Base-by-base conservation (phyloP, 2,888 invertebrate genomes). In the Argyra leucocephala region DNA sequence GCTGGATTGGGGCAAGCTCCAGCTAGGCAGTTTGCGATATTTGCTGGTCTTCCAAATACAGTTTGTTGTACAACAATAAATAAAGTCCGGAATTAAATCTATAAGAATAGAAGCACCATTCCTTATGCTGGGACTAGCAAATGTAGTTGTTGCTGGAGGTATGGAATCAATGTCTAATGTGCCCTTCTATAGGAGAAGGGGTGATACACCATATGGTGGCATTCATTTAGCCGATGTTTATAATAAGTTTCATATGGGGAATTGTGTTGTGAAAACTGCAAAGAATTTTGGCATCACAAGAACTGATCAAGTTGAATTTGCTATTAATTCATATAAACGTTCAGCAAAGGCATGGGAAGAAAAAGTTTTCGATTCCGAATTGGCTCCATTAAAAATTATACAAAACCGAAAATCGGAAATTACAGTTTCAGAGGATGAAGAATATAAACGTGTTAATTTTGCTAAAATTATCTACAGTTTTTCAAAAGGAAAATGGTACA, bases 131-230 rank as follows among this genome's bases (percentile, higher is more conserved):
- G 96, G 96, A 0, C 88, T 91, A 71, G 72, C 77, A 2, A 74
- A 93, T 68, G 86, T 96, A 23, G 88, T 93, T 73, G 82, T 99
- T 66, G 99, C 98, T 66, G 99, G 99, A 68, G 99, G 99, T 65
- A 98, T 99, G 97, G 99, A 99, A 82, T 96, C 96, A 65, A 99
- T 99, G 99, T 96, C 96, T 1, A 97, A 98, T 82, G 96, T 96
- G 2, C 99, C 99, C 1, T 99, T 86, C 81, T 99, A 97, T 79
- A 78, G 99, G 79, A 87, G 86, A 72, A 84, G 99, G 72, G 98
- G 96, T 4, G 87, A 88, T 72, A 90, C 92, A 15, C 85, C 92
- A 9, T 98, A 98, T 79, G 98, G 48, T 82, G 97, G 96, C 21
- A 94, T 99, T 81, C 98, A 98, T 77, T 78, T 99, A 22, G 95